A percentile compares a stretch with the other conserved stretches of the same genome.
These are phyloP conservation scores for Galemys pyrenaicus DNA, from an alignment of 2,113 vertebrate genomes.

Conservation along the genomic window DNA sequence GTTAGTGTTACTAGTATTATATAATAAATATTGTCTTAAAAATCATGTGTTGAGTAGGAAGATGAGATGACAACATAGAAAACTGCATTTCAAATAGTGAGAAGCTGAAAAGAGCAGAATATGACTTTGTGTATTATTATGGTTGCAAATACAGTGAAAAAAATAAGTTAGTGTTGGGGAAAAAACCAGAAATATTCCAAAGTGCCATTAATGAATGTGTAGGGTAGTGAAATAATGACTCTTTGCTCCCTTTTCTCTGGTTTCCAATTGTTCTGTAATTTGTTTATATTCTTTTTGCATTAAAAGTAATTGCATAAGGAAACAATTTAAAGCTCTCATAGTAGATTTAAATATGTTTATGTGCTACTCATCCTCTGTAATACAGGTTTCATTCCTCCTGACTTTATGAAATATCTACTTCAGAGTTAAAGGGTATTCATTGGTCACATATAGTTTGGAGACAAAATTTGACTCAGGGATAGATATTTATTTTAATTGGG, in stretches of 20 bases:
- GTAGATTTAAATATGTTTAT: slow-evolving; percentile 86
- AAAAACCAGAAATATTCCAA: not conserved
- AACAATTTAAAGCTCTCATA: slow-evolving; percentile 86
- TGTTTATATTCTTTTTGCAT: slow-evolving; percentile 9
- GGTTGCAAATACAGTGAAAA: not conserved
- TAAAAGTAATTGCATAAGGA: slow-evolving; percentile 80
- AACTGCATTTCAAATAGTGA: slow-evolving; percentile 10
- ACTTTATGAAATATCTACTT: slow-evolving; percentile 70
- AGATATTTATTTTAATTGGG: slow-evolving; percentile 67
- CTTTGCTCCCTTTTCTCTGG: not conserved
- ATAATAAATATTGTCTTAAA: not conserved
- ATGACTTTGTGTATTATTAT: not conserved
- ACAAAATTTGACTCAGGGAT: slow-evolving; percentile 60
- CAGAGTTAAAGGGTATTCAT: slow-evolving; percentile 60
- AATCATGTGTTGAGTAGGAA: not conserved
- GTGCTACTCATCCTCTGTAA: slow-evolving; percentile 77
- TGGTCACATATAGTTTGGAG: slow-evolving; percentile 57
- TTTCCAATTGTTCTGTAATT: not conserved
- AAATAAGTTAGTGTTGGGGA: not conserved
- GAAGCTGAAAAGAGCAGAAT: not conserved
- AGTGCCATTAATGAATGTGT: not conserved
- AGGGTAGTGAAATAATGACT: not conserved
- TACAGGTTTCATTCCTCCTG: slow-evolving; percentile 67
- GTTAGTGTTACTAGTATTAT: not conserved
- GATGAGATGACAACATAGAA: not conserved